phyloP scores from a whole-genome alignment of 2,888 invertebrate genomes.

The Pilophorus perplexus region DNA sequence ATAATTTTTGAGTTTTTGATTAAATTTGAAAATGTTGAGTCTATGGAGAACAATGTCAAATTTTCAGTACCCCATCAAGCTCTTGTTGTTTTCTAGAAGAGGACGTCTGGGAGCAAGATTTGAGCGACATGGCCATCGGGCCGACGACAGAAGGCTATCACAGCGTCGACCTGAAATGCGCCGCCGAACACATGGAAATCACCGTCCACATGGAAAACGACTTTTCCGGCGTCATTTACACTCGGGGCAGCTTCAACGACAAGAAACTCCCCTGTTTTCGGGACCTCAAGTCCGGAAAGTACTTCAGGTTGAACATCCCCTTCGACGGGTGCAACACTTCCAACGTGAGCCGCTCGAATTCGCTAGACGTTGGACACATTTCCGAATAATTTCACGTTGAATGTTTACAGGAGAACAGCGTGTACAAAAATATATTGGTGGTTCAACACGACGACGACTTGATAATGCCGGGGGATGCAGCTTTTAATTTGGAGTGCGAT shows the following conservation, averaged over 20 bases:
- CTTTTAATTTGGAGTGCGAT: slow-evolving; percentile 65
- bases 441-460: slow-evolving; percentile 66
- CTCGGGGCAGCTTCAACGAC: slow-evolving; percentile 61
- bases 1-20: no score
- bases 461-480: slow-evolving; percentile 64
- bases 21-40: no score
- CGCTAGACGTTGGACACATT: no score
- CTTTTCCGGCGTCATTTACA: slow-evolving; percentile 63
- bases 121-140: slow-evolving; percentile 60
- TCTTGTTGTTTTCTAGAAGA: slow-evolving; percentile 46
- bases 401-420: slow-evolving; percentile 55
- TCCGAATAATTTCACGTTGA: not conserved
- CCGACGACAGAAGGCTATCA: slow-evolving; percentile 59
- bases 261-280: slow-evolving; percentile 60
- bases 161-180: slow-evolving; percentile 59
- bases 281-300: slow-evolving; percentile 55
- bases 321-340: slow-evolving; percentile 60
- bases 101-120: slow-evolving; percentile 57
- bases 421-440: slow-evolving; percentile 62
- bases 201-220: slow-evolving; percentile 48
- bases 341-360: slow-evolving; percentile 52
- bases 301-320: slow-evolving; percentile 58
- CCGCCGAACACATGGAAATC: slow-evolving; percentile 58
- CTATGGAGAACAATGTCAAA: no score
- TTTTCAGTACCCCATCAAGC: no score